These are phyloP conservation scores for Periophthalmus magnuspinnatus DNA, from an alignment of 2,797 vertebrate species.

Conservation along the genomic window DNA sequence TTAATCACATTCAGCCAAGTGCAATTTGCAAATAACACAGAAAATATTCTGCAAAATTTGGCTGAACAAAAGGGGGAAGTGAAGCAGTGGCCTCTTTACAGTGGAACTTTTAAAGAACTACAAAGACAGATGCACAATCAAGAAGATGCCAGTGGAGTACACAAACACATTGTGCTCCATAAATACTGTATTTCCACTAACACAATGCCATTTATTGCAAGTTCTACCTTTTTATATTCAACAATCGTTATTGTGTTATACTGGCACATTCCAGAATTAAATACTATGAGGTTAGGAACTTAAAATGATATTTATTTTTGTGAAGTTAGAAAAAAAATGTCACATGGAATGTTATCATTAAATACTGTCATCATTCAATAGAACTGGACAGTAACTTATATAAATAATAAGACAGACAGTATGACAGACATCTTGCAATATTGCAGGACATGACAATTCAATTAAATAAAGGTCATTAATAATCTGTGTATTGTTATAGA, in stretches of 20 bases:
- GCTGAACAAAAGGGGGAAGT: slow-evolving; percentile 43
- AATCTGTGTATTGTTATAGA: not conserved
- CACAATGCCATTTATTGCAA: not conserved
- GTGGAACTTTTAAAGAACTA: slow-evolving; percentile 19
- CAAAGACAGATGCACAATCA: slow-evolving; percentile 33
- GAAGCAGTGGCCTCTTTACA: slow-evolving; percentile 20
- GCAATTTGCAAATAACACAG: slow-evolving; percentile 75
- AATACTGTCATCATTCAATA: too few relatives aligned
- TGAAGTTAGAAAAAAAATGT: too few relatives aligned
- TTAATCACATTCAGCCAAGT: slow-evolving; percentile 73
- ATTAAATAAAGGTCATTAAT: not conserved
- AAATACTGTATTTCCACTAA: not conserved
- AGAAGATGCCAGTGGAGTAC: slow-evolving; percentile 14
- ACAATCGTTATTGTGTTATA: not conserved
- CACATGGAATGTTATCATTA: too few relatives aligned
- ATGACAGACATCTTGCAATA: not conserved
- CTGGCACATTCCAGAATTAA: not conserved
- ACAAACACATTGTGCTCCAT: not conserved
- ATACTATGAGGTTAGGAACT: not conserved
- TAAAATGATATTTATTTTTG: not conserved
- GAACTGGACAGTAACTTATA: too few relatives aligned
- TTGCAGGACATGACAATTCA: not conserved
- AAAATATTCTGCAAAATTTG: slow-evolving; percentile 63
- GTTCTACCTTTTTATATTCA: not conserved
- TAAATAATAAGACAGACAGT: not conserved